Percentiles rank a stretch among this genome's conserved stretches.
phyloP scores from a whole-genome alignment of 2,888 invertebrate genomes.

The Caenorhabditis wallacei region DNA sequence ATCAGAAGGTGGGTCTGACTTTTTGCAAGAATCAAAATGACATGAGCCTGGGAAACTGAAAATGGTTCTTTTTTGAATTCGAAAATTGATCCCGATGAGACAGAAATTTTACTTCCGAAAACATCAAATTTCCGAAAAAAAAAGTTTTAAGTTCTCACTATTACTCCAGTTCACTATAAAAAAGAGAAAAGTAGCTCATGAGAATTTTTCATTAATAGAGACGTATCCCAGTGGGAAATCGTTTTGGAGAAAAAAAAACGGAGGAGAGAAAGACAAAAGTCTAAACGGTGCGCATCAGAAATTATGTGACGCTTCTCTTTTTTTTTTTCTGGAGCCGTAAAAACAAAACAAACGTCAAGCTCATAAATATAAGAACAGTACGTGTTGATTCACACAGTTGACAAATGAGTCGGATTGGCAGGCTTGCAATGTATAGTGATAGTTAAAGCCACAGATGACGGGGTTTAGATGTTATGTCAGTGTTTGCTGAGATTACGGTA shows the following conservation, averaged over 20 bases:
- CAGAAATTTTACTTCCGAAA: neutral
- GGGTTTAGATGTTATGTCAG: too few species aligned
- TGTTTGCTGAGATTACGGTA: too few species aligned
- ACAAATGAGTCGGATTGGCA: neutral
- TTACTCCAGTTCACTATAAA: neutral
- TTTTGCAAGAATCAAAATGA: neutral
- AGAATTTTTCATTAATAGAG: conserved; percentile 33
- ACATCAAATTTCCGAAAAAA: neutral
- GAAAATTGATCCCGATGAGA: neutral
- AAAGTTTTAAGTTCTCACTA: neutral
- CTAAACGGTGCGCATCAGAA: conserved; percentile 50
- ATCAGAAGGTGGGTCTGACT: neutral
- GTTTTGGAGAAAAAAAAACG: conserved; percentile 13
- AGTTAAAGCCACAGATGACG: conserved; percentile 1
- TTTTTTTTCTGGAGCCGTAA: conserved; percentile 20
- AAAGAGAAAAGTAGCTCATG: neutral
- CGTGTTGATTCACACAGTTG: conserved; percentile 38
- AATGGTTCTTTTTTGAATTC: too few species aligned
- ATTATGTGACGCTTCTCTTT: conserved; percentile 39
- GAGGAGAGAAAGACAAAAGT: conserved; percentile 35
- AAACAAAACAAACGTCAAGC: conserved; percentile 53
- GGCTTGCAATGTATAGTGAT: neutral
- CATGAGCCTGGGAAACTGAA: neutral
- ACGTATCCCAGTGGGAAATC: conserved; percentile 8
- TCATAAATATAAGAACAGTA: conserved; percentile 56